Evolutionary conservation across 1,140 invertebrate species (phyloP), one percentile per base, ranked within the genome.

Genomic region (Scaptodrosophila lebanonensis): DNA sequence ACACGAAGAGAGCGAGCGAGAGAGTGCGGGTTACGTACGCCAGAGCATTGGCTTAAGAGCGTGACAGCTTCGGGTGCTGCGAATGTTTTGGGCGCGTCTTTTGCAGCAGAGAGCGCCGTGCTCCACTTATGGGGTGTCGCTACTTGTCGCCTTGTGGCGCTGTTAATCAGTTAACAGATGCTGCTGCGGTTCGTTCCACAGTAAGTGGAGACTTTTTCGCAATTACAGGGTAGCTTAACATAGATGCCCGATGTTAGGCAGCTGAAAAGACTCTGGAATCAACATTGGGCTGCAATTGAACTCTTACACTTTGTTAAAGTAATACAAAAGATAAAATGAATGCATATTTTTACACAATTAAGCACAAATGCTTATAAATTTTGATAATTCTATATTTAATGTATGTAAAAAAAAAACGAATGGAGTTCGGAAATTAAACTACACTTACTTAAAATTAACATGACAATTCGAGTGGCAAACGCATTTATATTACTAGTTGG

Each of bases 61-160:
- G 22, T 8, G 3, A 25, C 8, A 25, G 22, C 8, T 25, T 25
- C 8, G 20, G n/a, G 9, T 13, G 25, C 22, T 11, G 22, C 13
- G 15, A 17, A 5, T 15, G 8, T 30, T 53, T 53, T 66, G 73
- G 73, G 65, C 56, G 75, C 73, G 73, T 60, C 66, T 60, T 33
- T 9, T 58, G 47, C 36, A 47, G 22, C 5, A n/a, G 25, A 57
- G 25, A 49, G 51, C 20, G 12, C 22, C 18, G 35, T 40, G 5
- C 35, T 49, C 9, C 1, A 44, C 17, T 52, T 17, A 2, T 15
- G 9, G 20, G 25, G 17, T 45, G 22, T 5, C 18, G 20, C 8
- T n/a, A 15, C 33, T 63, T 79, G 73, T 69, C 9, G 75, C 65
- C 43, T 61, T 79, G 73, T 79, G 3, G 73, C 45, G 13, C 57